Base-by-base conservation (phyloP, 2,797 vertebrate genomes). In the Myotis planiceps region DNA sequence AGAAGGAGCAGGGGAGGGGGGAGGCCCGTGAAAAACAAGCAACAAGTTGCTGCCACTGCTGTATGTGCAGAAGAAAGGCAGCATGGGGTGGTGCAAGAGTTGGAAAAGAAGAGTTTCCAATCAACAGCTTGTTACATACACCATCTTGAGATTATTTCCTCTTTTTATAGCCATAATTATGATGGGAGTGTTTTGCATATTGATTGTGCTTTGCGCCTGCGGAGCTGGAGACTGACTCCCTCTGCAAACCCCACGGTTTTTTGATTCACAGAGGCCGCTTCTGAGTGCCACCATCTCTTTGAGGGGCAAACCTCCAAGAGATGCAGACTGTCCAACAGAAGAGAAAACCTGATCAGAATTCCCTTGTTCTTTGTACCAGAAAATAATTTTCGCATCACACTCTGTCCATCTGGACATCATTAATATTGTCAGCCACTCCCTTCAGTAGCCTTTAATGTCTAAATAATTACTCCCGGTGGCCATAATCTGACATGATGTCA, bases 381-480 rank as follows among this genome's bases (percentile, higher is more conserved):
- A 96, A 98, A 97, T 97, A 94, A 96, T 94, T 95, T 97, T 97
- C 81, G 68, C 96, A 89, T 93, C 92, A 55, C 92, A 94, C 68
- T 98, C 88, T 85, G 94, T 96, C 97, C 89, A 97, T 98, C 96
- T 98, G 96, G 95, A 95, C 95, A 83, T 89, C 83, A 96, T 97
- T 98, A 97, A 98, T 98, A 97, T 97, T 98, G 96, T 97, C 91
- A 88, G 29, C 96, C 97, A 97, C 90, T 97, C 96, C 97, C 93
- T 95, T 96, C 90, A 85, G 69, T 92, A 97, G 96, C 95, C 97
- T 96, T 96, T 97, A 98, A 96, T 97, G 94, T 98, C 96, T 98
- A 95, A 96, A 97, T 97, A 97, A 97, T 23, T 49, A 96, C 65
- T 97, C 95, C 92, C 98, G 97, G 82, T 92, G 95, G 65, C 97